Base-by-base conservation (phyloP, 1,140 invertebrate species). In the Berghia stephanieae region DNA sequence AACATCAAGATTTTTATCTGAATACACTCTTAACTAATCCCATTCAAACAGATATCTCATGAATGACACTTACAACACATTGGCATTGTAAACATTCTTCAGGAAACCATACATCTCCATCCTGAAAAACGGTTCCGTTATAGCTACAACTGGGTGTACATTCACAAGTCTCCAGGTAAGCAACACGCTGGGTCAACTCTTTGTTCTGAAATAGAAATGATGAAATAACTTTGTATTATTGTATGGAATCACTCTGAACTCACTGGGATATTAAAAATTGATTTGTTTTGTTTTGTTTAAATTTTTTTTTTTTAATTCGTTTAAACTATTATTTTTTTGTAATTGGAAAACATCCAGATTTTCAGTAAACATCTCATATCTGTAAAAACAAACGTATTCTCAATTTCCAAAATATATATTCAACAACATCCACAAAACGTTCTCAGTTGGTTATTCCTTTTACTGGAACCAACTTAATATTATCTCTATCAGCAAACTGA, bases 51-150 rank as follows among this genome's bases (percentile, higher is more conserved):
- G 4, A 18, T 55, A 13, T 18, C 16, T 52, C 24, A 44, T 34
- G n/a, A 52, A n/a, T 18, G 52, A 69, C 27, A 79, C 83, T 75
- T 74, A 86, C 86, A 82, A 79, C 52, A 81, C 87, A 88, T 52
- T 79, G 78, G 72, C 87, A 88, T 3, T 83, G 76, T 10, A 81
- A 84, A 80, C 87, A 88, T 46, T 78, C 67, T 72, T 86, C 85
- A 36, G 79, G 79, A n/a, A 80, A 67, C 87, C 87, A 88, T 6
- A 78, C 83, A 34, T 84, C 80, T 63, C 85, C 84, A 27, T 87
- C 83, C n/a, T 78, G 43, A 79, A 82, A 85, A 6, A 81, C 69
- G 10, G 77, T 78, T 24, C 84, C 85, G 69, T 85, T 77, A 66
- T 83, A 81, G 40, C 76, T 60, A 80, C 87, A 87, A 24, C 79